These are phyloP conservation scores for Xenotilapia flavipinnis DNA, from an alignment of 2,113 vertebrate species.

Conservation along the genomic window DNA sequence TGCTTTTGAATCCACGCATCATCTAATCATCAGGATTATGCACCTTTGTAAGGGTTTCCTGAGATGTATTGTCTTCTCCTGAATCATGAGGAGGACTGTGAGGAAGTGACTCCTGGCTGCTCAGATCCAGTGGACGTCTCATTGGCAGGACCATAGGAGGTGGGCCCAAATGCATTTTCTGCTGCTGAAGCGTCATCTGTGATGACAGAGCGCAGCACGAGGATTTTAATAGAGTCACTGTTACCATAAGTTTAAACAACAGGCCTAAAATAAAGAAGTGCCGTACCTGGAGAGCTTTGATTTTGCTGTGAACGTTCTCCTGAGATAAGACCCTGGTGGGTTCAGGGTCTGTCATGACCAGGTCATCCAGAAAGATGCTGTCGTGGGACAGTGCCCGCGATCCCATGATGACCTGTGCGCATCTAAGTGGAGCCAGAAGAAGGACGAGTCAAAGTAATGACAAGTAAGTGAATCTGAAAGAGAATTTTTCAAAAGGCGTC, in stretches of 20 bases:
- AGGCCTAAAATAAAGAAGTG: not conserved
- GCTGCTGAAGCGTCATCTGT: constrained; percentile 83
- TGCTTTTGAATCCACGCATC: not conserved
- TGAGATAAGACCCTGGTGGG: constrained; percentile 83
- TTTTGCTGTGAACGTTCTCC: constrained; percentile 85
- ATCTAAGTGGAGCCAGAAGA: constrained; percentile 51
- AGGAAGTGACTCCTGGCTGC: constrained; percentile 75
- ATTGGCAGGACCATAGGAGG: constrained; percentile 67
- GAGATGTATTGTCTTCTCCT: constrained; percentile 50
- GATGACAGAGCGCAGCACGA: not conserved
- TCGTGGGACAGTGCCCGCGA: constrained; percentile 89
- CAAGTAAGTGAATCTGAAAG: not conserved
- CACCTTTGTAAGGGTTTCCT: constrained; percentile 68
- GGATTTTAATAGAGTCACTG: not conserved
- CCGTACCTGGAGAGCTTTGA: constrained; percentile 87
- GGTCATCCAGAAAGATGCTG: constrained; percentile 88
- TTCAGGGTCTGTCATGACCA: constrained; percentile 69
- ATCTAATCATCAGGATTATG: not conserved
- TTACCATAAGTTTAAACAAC: not conserved
- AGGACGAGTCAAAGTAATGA: not conserved
- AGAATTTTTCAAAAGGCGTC: not conserved
- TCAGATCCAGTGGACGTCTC: constrained; percentile 72
- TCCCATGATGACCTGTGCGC: constrained; percentile 71
- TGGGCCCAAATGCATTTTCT: constrained; percentile 83
- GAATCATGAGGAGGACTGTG: constrained; percentile 75